phyloP scores from a whole-genome alignment of 2,113 vertebrate genomes.

The Rhea pennata region DNA sequence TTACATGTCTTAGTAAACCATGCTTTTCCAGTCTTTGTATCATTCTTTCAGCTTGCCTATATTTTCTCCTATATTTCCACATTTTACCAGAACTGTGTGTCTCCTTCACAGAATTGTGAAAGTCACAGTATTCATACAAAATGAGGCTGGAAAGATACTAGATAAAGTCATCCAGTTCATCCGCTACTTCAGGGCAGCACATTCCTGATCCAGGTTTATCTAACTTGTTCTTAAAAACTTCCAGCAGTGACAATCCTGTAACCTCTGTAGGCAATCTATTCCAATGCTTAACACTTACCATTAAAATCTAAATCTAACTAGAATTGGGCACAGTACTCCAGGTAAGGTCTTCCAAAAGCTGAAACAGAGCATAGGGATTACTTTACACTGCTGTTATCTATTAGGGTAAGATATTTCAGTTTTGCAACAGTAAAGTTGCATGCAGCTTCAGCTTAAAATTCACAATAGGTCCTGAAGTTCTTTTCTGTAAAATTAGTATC shows the following conservation, averaged over 20 bases:
- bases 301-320: not conserved
- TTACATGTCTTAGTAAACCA: not conserved
- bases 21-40: not conserved
- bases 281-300: not conserved
- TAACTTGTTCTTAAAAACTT: not conserved
- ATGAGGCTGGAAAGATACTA: not conserved
- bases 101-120: not conserved
- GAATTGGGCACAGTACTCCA: not conserved
- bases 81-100: not conserved
- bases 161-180: not conserved
- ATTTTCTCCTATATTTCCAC: not conserved
- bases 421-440: not conserved
- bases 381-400: not conserved
- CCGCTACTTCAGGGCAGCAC: not conserved
- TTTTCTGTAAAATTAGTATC: constrained; percentile 4
- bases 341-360: not conserved
- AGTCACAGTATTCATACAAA: not conserved
- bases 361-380: not conserved
- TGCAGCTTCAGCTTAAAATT: not conserved
- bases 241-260: not conserved
- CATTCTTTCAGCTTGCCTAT: not conserved
- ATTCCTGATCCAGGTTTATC: not conserved
- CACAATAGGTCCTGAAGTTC: not conserved
- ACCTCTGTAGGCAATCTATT: not conserved
- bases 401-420: not conserved